Base-by-base conservation (phyloP, 2,113 vertebrate genomes). In the Fulmarus glacialis region DNA sequence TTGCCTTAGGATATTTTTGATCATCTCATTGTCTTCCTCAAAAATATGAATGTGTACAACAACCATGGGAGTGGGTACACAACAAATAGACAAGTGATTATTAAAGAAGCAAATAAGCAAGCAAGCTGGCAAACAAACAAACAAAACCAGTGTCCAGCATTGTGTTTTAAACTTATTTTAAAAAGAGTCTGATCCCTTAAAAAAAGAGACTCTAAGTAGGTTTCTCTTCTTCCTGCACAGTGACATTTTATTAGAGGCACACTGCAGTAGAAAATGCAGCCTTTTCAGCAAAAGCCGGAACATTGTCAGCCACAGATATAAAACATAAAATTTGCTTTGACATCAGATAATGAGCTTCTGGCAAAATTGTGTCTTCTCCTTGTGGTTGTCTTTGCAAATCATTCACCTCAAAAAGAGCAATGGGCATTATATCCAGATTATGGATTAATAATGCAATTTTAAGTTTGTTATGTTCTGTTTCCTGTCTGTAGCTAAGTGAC, bases 261-360 rank as follows among this genome's bases (percentile, higher is more conserved):
- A 38, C 27, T 62, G 81, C 53, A 87, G 34, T 8, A 74, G 66
- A 71, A 96, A 86, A 95, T 71, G 21, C 4, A 90, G 63, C 16
- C 23, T 85, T 70, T 84, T 82, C 62, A 86, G 67, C 72, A 92
- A 79, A 81, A 86, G 16, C 38, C 2, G 1, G n/a, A 68, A 59
- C 15, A 22, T 30, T 94, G 77, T 88, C 72, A 81, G 47, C 26
- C 47, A 50, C 42, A 58, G 73, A 74, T 15, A 71, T 29, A 90
- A 95, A 93, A 91, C 34, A 38, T 29, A 48, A 79, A 87, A 77
- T 96, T 94, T 74, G 40, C 60, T 93, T 95, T 96, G 92, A 95
- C 95, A 94, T 96, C 66, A 70, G 71, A 58, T 74, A 93, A 94
- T 58, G 42, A 81, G 52, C 85, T 95, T 78, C 87, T 96, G 91